Evolutionary conservation across 2,113 vertebrate genomes (phyloP).

Genomic region (Tachysurus fulvidraco): DNA sequence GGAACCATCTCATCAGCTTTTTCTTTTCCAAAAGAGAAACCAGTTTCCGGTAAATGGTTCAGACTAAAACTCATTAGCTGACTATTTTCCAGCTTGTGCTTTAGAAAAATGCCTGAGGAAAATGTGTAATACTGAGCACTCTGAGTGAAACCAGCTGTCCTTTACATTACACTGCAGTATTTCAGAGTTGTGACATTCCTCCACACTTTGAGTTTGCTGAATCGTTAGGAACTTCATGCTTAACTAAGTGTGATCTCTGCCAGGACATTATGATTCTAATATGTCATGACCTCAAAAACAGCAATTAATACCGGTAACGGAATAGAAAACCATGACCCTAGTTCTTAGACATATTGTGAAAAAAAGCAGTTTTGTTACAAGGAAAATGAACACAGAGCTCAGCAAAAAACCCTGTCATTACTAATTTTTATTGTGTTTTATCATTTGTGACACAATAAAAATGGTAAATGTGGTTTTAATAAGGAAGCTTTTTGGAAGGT

Average conservation of each 20-base stretch:
- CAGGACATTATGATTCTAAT: neutral
- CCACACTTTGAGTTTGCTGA: neutral
- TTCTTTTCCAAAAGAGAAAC: neutral
- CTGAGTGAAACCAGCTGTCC: constrained; percentile 28
- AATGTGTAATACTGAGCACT: neutral
- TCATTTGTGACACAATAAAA: neutral
- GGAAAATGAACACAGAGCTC: neutral
- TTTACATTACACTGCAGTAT: neutral
- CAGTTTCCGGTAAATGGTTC: constrained; percentile 12
- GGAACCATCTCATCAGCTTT: neutral
- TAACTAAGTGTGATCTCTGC: neutral
- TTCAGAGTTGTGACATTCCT: neutral
- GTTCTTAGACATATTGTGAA: no score
- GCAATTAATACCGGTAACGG: neutral
- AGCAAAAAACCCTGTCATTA: neutral
- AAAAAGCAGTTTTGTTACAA: neutral
- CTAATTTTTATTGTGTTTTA: neutral
- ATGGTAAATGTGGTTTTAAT: neutral
- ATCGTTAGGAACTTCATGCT: neutral
- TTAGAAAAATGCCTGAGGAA: neutral
- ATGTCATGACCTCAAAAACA: neutral
- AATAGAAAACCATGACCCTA: neutral
- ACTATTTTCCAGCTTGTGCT: neutral
- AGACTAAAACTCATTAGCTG: neutral
- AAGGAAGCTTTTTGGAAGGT: neutral